These are phyloP conservation scores for Lasioglossum pauxillum DNA, from an alignment of 2,888 invertebrate genomes.

Conservation along the genomic window DNA sequence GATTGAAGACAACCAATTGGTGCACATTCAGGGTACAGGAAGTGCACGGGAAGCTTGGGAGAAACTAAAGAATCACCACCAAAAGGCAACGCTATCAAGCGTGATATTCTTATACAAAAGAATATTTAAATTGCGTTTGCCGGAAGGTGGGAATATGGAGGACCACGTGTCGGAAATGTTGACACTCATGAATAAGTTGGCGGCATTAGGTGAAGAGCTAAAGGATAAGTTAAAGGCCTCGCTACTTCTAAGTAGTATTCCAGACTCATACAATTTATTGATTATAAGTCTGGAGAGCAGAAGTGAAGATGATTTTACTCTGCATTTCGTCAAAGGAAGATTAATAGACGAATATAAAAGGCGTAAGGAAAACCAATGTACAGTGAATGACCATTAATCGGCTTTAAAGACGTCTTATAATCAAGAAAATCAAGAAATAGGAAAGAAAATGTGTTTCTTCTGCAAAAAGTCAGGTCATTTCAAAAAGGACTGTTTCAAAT, in stretches of 20 bases:
- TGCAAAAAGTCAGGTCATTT: not conserved
- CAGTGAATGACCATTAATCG: not conserved
- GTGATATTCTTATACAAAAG: constrained; percentile 4
- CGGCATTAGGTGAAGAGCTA: constrained; percentile 1
- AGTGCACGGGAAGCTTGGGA: constrained; percentile 9
- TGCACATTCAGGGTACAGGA: not conserved
- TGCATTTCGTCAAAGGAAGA: constrained; percentile 6
- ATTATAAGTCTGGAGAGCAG: constrained; percentile 4
- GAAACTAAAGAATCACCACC: not conserved
- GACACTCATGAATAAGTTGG: not conserved
- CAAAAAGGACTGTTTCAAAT: not conserved
- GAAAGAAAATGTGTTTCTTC: not conserved
- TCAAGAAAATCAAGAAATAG: not conserved
- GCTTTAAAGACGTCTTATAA: no score
- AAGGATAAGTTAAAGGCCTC: constrained; percentile 11
- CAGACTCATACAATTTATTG: not conserved
- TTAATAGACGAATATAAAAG: constrained; percentile 12
- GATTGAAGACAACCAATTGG: constrained; percentile 1
- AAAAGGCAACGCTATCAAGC: constrained; percentile 20
- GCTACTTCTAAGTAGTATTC: not conserved
- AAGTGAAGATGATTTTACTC: not conserved
- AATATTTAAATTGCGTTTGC: not conserved
- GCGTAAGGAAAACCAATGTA: not conserved
- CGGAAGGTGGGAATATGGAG: constrained; percentile 8
- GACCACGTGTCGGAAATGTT: constrained; percentile 2